These are phyloP conservation scores for Dasyurus viverrinus DNA, from an alignment of 2,113 vertebrate genomes.

Conservation along the genomic window DNA sequence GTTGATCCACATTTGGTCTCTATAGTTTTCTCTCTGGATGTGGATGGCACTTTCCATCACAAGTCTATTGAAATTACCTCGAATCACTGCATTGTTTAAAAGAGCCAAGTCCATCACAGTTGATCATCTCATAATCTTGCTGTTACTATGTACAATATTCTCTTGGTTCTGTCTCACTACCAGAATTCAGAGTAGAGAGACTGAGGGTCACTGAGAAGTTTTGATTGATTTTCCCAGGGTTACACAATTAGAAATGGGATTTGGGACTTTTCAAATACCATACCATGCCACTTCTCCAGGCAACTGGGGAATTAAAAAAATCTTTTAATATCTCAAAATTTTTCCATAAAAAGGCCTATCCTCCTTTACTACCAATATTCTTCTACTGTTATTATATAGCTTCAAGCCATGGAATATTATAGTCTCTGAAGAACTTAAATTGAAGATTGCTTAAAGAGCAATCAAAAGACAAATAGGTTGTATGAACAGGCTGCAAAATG, in stretches of 20 bases:
- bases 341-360: not conserved
- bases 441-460: not conserved
- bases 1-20: too few relatives aligned
- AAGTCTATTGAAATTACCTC: too few relatives aligned
- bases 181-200: not conserved
- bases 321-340: not conserved
- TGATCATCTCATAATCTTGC: too few relatives aligned
- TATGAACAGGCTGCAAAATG: not conserved
- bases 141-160: too few relatives aligned
- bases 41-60: too few relatives aligned
- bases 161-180: too few relatives aligned
- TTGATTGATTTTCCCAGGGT: not conserved
- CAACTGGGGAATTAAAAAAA: not conserved
- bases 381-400: not conserved
- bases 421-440: not conserved
- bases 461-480: not conserved
- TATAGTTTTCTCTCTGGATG: too few relatives aligned
- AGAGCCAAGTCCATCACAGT: too few relatives aligned
- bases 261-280: not conserved
- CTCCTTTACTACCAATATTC: not conserved
- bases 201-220: not conserved
- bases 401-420: not conserved
- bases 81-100: too few relatives aligned
- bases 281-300: not conserved
- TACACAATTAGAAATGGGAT: not conserved